Evolutionary conservation across 1,140 invertebrate species (phyloP), one percentile per base, ranked within the genome.

Genomic region (Drosophila pseudoananassae): DNA sequence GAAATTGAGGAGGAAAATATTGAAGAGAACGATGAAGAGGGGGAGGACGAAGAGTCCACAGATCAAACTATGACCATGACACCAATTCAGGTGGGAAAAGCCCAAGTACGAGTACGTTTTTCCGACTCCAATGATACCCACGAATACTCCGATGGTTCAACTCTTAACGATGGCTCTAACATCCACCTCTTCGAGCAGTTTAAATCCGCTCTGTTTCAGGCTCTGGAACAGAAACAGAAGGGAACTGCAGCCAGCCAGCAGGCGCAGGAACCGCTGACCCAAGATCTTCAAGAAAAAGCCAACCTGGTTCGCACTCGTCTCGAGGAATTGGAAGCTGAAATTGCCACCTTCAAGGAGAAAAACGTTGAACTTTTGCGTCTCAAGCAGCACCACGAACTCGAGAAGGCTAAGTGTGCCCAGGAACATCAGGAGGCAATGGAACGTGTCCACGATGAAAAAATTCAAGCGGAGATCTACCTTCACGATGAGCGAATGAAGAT

Each of bases 401-500:
- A 93, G 46, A 92, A 93, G 14, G 93, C 94, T 38, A 92, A 94
- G 14, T 94, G 94, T 61, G 93, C 92, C 70, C 92, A 93, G 75
- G 93, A 93, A 55, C 93, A 93, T 49, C 91, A 93, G 38, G 91
- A 93, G 45, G 93, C 94, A 70, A 94, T 95, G 83, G 94, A 94
- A 50, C 94, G 94, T 76, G 93, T 94, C 31, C 94, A 93, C 92
- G 93, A 93, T 81, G 94, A 94, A 64, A 93, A 93, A 63, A 94
- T 95, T 15, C 91, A 94, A 68, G 92, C 93, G 4, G 94, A 94
- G 79, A 93, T 93, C 69, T 93, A 94, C 78, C 79, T 95, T 74
- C 94, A 94, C 43, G 93, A 94, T 72, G 94, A 95, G 89, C 94
- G 93, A 76, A 94, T 95, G 78, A 95, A 95, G 82, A 90, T 96